A percentile compares a stretch with the other conserved stretches of the same genome.
Evolutionary conservation across 2,797 vertebrate genomes (phyloP).

Genomic region (Gorsachius magnificus): DNA sequence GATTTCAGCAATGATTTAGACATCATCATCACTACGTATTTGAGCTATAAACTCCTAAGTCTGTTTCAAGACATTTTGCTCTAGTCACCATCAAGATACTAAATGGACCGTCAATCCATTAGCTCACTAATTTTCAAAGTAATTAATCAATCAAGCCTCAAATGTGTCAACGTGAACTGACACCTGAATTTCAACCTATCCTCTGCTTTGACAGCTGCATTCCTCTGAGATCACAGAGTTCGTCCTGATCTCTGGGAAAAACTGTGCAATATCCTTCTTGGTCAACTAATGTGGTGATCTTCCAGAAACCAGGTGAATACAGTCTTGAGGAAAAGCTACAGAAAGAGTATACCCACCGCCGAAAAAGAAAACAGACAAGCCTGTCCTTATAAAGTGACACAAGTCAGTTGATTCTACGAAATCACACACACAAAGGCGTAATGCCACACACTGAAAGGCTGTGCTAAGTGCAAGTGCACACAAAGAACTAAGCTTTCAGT

Average conservation of each 20-base stretch:
- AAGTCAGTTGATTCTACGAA: neutral
- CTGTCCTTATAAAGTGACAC: neutral
- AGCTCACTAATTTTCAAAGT: slow-evolving; percentile 13
- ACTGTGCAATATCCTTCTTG: neutral
- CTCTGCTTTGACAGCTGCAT: slow-evolving; percentile 12
- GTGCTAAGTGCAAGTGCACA: neutral
- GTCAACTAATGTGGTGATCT: neutral
- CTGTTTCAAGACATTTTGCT: neutral
- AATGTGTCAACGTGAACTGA: neutral
- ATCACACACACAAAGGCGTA: neutral
- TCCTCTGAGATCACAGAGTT: neutral
- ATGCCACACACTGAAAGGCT: neutral
- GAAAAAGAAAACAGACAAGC: neutral
- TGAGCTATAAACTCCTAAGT: neutral
- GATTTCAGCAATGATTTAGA: neutral
- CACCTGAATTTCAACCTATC: neutral
- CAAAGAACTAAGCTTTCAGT: neutral
- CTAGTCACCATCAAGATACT: neutral
- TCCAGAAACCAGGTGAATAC: neutral
- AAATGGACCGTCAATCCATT: neutral
- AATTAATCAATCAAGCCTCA: neutral
- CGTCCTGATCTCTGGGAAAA: neutral
- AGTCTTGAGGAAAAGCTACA: neutral
- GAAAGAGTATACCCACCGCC: neutral
- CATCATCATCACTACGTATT: neutral